A percentile compares a stretch with the other conserved stretches of the same genome.
These are phyloP conservation scores for Globia sparganii DNA, from an alignment of 2,888 invertebrate genomes.

Conservation along the genomic window DNA sequence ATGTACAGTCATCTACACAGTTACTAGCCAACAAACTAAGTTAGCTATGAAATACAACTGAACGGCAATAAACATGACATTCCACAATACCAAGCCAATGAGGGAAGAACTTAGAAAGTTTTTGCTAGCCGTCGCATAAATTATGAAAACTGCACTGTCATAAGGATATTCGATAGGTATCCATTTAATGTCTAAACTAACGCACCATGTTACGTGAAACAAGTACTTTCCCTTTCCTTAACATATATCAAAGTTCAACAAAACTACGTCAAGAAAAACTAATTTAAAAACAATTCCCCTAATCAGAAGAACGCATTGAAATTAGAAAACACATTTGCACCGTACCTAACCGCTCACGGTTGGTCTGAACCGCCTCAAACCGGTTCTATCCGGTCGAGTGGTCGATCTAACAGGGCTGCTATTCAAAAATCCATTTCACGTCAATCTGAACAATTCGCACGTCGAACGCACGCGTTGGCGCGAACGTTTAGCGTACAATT, in stretches of 20 bases:
- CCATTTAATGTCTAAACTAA: background rate
- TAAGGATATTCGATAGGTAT: background rate
- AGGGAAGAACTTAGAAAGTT: background rate
- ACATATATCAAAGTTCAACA: background rate
- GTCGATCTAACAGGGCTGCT: constrained; percentile 78
- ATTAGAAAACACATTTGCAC: constrained; percentile 77
- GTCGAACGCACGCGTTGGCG: constrained; percentile 68
- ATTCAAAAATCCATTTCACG: constrained; percentile 88
- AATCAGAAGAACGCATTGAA: constrained; percentile 59
- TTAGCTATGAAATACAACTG: background rate
- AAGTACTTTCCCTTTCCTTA: too few relatives aligned
- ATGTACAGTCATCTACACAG: background rate
- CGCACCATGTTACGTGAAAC: background rate
- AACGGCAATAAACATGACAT: background rate
- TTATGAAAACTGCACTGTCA: background rate
- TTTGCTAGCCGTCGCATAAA: background rate
- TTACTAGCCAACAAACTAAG: background rate
- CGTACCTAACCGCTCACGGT: constrained; percentile 62
- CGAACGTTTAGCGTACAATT: constrained; percentile 57
- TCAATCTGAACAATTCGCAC: constrained; percentile 86
- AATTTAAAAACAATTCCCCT: constrained; percentile 65
- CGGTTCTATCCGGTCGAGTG: constrained; percentile 76
- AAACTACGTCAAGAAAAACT: constrained; percentile 34
- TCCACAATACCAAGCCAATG: background rate
- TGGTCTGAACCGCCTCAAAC: constrained; percentile 65